Conservation (phyloP, 2,113 vertebrate species). For the Zapus hudsonius region DNA sequence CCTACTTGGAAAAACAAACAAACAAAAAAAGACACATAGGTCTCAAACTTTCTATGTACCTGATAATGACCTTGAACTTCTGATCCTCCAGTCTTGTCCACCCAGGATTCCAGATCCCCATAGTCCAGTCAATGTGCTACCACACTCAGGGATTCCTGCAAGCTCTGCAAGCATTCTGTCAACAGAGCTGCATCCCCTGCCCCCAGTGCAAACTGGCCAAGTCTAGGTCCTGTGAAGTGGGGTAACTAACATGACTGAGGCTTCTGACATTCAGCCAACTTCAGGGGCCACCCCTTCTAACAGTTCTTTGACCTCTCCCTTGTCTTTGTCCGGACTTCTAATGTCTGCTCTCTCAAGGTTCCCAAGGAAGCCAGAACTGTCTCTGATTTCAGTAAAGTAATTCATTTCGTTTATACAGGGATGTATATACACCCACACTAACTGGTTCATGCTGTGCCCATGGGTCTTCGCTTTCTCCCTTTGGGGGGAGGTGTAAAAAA, state of each 20-base stretch:
- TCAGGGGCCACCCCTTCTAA: not conserved
- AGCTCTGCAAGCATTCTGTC: too few species aligned
- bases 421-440: not conserved
- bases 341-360: not conserved
- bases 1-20: too few species aligned
- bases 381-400: slow-evolving; percentile 22
- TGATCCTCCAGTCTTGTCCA: too few species aligned
- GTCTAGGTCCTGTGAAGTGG: too few species aligned
- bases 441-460: not conserved
- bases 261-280: not conserved
- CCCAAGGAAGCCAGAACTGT: not conserved
- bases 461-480: not conserved
- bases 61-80: too few species aligned
- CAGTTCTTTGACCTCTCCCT: not conserved
- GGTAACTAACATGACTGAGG: not conserved
- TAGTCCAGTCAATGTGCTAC: too few species aligned
- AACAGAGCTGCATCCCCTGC: too few species aligned
- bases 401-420: not conserved
- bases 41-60: too few species aligned
- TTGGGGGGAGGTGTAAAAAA: not conserved
- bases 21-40: too few species aligned
- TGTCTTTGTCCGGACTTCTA: not conserved
- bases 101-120: too few species aligned
- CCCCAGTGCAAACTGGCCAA: not conserved
- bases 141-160: too few species aligned